A percentile compares a stretch with the other conserved stretches of the same genome.
These are phyloP conservation scores for Heliconius nattereri DNA, from an alignment of 1,140 invertebrate species.

Conservation along the genomic window DNA sequence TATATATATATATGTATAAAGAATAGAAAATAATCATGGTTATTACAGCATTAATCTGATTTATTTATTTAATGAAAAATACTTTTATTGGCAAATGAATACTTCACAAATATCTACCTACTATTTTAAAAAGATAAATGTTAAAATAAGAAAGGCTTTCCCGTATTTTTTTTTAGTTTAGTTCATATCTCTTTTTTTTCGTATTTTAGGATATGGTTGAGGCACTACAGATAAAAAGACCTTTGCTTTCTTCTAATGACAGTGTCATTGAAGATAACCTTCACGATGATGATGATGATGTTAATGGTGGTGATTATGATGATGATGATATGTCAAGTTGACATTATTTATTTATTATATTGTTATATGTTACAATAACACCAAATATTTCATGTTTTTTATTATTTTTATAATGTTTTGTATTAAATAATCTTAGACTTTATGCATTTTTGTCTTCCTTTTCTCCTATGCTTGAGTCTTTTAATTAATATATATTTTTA, in stretches of 20 bases:
- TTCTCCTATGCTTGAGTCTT: not conserved
- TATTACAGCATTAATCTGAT: not conserved
- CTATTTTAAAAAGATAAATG: too few relatives aligned
- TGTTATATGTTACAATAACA: not conserved
- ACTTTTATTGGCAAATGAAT: too few relatives aligned
- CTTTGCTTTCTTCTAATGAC: constrained; percentile 18
- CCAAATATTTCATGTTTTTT: not conserved
- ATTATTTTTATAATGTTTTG: not conserved
- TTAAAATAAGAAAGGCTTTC: not conserved
- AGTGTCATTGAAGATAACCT: not conserved
- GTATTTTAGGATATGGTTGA: constrained; percentile 52
- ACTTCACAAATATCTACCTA: too few relatives aligned
- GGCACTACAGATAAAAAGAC: constrained; percentile 50
- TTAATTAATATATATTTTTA: not conserved
- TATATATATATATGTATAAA: too few relatives aligned
- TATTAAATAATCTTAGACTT: not conserved
- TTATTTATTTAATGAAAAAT: too few relatives aligned
- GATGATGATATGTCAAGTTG: not conserved
- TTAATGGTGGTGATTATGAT: not conserved
- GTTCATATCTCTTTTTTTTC: constrained; percentile 20
- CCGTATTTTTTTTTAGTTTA: not conserved
- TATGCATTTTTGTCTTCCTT: not conserved
- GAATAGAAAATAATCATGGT: not conserved
- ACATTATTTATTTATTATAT: not conserved
- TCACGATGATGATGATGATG: not conserved